These are phyloP conservation scores for Sturnira hondurensis DNA, from an alignment of 2,113 vertebrate species.

Conservation along the genomic window DNA sequence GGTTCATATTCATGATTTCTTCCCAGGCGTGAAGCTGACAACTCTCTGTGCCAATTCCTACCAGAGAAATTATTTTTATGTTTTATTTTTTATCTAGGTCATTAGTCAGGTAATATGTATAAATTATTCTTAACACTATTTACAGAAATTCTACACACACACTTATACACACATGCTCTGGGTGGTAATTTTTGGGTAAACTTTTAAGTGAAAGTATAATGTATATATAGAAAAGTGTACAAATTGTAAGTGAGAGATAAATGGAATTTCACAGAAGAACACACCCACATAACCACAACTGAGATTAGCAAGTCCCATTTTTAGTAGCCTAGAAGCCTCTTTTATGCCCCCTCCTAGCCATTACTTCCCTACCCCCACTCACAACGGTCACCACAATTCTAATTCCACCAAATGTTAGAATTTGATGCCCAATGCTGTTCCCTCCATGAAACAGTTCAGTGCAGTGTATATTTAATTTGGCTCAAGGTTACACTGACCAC, in stretches of 20 bases:
- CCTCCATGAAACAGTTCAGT: not conserved
- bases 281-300: not conserved
- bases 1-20: not conserved
- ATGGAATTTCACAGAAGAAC: not conserved
- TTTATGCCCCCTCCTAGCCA: no score
- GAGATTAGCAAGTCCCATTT: not conserved
- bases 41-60: not conserved
- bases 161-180: not conserved
- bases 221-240: not conserved
- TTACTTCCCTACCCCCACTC: not conserved
- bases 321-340: not conserved
- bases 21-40: not conserved
- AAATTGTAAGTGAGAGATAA: not conserved
- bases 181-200: not conserved
- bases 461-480: not conserved
- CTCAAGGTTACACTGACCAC: not conserved
- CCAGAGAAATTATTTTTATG: not conserved
- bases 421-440: not conserved
- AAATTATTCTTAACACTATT: not conserved
- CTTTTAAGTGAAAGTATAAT: not conserved
- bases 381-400: not conserved
- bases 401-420: not conserved
- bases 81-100: conserved; percentile 11
- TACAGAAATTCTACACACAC: not conserved
- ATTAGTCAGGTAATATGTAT: conserved; percentile 7